Conservation (phyloP, 2,797 vertebrate genomes). For the Hippopotamyrus pictus region DNA sequence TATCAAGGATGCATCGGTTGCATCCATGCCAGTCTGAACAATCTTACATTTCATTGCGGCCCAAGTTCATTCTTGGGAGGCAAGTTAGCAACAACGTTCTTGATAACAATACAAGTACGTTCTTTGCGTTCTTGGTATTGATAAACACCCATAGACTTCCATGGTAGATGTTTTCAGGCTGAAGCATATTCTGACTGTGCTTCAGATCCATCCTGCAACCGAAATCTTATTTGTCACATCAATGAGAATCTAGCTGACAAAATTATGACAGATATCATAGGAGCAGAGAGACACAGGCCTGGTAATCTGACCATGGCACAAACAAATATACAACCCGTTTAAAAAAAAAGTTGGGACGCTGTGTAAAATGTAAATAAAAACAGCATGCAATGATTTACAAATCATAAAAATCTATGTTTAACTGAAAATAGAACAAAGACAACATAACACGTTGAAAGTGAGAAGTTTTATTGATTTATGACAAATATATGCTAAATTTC, state of each 20-base stretch:
- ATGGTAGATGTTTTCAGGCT: neutral
- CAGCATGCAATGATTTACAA: neutral
- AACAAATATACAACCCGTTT: conserved; percentile 27
- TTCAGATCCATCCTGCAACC: conserved; percentile 27
- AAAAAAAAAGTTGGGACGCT: neutral
- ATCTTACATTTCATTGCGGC: neutral
- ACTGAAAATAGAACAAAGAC: neutral
- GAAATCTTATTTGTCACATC: conserved; percentile 30
- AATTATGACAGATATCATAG: conserved; percentile 48
- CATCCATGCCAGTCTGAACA: neutral
- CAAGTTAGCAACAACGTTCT: neutral
- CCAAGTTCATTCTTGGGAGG: neutral
- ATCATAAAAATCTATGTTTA: neutral
- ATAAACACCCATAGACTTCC: neutral
- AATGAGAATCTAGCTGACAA: conserved; percentile 37
- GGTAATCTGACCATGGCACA: conserved; percentile 36
- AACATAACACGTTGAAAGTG: neutral
- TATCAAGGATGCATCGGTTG: neutral
- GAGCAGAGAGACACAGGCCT: conserved; percentile 34
- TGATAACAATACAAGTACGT: neutral
- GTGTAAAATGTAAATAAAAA: neutral
- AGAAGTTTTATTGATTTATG: neutral
- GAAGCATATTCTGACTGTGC: neutral
- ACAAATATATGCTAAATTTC: neutral
- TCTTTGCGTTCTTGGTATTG: neutral